Percentiles rank a stretch among this genome's conserved stretches.
Conservation (phyloP, 2,888 invertebrate species). For the Thysanoteuthis rhombus region DNA sequence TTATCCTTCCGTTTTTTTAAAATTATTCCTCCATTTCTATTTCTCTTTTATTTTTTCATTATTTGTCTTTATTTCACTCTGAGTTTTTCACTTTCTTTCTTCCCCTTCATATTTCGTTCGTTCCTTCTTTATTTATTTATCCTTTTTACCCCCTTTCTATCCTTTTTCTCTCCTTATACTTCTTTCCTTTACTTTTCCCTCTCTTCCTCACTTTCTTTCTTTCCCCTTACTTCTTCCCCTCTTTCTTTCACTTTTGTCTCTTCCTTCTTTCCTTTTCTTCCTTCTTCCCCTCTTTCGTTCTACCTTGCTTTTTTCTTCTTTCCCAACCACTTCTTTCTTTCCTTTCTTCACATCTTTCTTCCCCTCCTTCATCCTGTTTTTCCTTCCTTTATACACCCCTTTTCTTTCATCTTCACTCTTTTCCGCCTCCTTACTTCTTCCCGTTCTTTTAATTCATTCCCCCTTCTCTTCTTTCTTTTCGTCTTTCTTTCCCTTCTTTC, state of each 20-base stretch:
- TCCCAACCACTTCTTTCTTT: background rate
- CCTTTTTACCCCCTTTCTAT: too few species aligned
- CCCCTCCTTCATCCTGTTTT: background rate
- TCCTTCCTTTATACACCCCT: background rate
- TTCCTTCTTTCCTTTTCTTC: background rate
- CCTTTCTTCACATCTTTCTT: background rate
- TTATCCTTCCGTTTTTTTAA: too few species aligned
- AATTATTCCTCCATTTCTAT: too few species aligned
- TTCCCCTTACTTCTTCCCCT: background rate
- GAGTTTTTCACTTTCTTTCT: too few species aligned
- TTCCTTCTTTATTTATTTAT: too few species aligned
- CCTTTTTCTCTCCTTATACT: too few species aligned
- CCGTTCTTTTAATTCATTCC: background rate
- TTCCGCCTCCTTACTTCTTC: too few species aligned
- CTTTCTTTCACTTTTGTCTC: background rate
- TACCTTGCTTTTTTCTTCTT: background rate
- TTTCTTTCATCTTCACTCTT: background rate
- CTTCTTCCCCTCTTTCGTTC: rapidly evolving
- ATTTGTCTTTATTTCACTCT: too few species aligned
- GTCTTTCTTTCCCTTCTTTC: background rate
- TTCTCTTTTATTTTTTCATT: too few species aligned
- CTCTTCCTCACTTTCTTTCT: background rate
- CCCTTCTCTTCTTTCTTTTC: background rate
- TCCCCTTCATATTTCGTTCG: too few species aligned
- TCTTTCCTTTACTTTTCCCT: background rate